Evolutionary conservation across 2,888 invertebrate species (phyloP), one percentile per base, ranked within the genome.

Genomic region (Polietes domitor): DNA sequence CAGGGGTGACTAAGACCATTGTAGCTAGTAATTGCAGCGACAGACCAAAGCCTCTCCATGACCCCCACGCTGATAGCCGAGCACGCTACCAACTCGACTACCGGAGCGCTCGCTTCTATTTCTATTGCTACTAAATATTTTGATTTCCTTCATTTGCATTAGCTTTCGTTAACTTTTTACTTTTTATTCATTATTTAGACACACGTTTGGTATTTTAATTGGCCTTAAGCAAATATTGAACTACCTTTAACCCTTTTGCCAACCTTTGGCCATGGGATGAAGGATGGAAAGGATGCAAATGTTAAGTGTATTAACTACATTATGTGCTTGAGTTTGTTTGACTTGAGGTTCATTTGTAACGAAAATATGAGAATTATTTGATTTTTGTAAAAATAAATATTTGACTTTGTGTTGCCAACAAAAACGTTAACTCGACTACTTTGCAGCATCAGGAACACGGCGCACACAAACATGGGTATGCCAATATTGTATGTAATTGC

Each of bases 191-290:
- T 47, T 47, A n/a, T n/a, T 47, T 47, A 41, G 41, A 37, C 37
- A 81, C 63, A 76, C 75, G 78, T 78, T 81, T 80, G 61, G 71
- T 68, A 85, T 86, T 87, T 87, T 88, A 88, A 88, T 88, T 88
- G 88, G 88, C 50, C 85, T 73, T 80, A 85, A 73, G 63, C 63
- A 87, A 88, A 88, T 86, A 87, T 86, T 87, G 85, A 65, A 61
- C 55, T 79, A 87, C 86, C 86, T 87, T 87, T 88, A 88, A 88
- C 88, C 88, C 88, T 87, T 88, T 86, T 50, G 50, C 26, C 17
- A 32, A 19, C 21, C 19, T 10, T 32, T 17, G 19, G 19, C 0
- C 10, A 65, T 9, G 37, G 17, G 43, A 5, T 50, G 21, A 6
- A 17, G 7, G 9, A 53, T n/a, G 53, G 6, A 10, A 6, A 3